These are phyloP conservation scores for Ptilonorhynchus violaceus DNA, from an alignment of 2,113 vertebrate genomes.

Conservation along the genomic window DNA sequence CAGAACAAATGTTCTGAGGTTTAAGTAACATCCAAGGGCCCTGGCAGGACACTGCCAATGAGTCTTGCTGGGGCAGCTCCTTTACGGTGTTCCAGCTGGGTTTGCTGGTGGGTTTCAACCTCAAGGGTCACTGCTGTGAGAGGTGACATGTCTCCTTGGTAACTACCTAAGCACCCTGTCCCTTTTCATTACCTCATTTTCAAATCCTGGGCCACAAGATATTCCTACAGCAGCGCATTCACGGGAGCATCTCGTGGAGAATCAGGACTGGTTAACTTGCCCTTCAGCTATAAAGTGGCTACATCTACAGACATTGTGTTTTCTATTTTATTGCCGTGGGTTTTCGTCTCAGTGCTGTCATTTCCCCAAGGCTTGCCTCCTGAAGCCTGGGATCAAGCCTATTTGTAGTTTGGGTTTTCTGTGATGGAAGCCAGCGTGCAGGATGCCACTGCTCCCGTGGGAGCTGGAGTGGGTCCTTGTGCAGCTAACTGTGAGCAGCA, in stretches of 20 bases:
- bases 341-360: not conserved
- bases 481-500: accelerated
- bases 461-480: not conserved
- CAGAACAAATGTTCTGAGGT: not conserved
- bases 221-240: not conserved
- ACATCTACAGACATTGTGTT: not conserved
- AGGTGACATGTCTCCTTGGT: not conserved
- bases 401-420: not conserved
- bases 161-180: not conserved
- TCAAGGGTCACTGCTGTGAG: not conserved
- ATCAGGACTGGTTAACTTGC: not conserved
- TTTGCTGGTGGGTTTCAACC: not conserved
- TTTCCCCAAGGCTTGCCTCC: not conserved
- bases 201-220: not conserved
- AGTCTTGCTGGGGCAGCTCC: not conserved
- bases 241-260: accelerated
- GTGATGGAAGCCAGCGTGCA: accelerated
- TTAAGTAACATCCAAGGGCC: not conserved
- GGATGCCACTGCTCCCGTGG: not conserved
- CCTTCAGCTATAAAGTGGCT: not conserved
- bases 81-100: accelerated
- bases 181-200: not conserved
- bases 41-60: not conserved
- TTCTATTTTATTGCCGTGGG: not conserved
- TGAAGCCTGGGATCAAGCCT: not conserved